A percentile compares a stretch with the other conserved stretches of the same genome.
These are phyloP conservation scores for Hylyphantes graminicola DNA, from an alignment of 1,140 invertebrate species.

Conservation along the genomic window DNA sequence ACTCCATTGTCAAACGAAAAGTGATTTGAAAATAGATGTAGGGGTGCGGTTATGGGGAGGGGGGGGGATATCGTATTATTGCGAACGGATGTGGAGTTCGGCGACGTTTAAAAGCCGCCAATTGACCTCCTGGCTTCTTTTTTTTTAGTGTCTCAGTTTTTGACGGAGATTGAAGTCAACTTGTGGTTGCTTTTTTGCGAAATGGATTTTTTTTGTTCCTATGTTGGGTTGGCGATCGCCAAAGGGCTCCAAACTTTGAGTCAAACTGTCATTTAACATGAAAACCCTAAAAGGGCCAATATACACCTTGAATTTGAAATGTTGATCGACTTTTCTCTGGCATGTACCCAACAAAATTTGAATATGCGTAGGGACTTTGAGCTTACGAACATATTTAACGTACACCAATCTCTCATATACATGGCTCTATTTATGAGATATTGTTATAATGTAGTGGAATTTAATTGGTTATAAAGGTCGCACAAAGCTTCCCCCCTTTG, in stretches of 20 bases:
- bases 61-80: too few relatives aligned
- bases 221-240: background rate
- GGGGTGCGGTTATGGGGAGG: too few relatives aligned
- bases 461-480: too few relatives aligned
- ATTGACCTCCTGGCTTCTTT: slow-evolving; percentile 45
- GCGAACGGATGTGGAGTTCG: background rate
- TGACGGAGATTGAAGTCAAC: background rate
- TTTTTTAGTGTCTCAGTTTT: background rate
- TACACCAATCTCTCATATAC: too few relatives aligned
- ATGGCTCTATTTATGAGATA: too few relatives aligned
- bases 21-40: background rate
- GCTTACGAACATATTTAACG: too few relatives aligned
- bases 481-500: too few relatives aligned
- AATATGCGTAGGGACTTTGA: too few relatives aligned
- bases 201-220: background rate
- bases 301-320: too few relatives aligned
- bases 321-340: too few relatives aligned
- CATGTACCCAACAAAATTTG: too few relatives aligned
- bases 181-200: slow-evolving; percentile 6
- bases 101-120: slow-evolving; percentile 50
- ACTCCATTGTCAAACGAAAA: slow-evolving; percentile 44
- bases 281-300: background rate
- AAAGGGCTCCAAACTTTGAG: background rate
- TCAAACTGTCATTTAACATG: background rate
- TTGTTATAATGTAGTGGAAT: too few relatives aligned